These are phyloP conservation scores for Astur gentilis DNA, from an alignment of 2,113 vertebrate species.

Conservation along the genomic window DNA sequence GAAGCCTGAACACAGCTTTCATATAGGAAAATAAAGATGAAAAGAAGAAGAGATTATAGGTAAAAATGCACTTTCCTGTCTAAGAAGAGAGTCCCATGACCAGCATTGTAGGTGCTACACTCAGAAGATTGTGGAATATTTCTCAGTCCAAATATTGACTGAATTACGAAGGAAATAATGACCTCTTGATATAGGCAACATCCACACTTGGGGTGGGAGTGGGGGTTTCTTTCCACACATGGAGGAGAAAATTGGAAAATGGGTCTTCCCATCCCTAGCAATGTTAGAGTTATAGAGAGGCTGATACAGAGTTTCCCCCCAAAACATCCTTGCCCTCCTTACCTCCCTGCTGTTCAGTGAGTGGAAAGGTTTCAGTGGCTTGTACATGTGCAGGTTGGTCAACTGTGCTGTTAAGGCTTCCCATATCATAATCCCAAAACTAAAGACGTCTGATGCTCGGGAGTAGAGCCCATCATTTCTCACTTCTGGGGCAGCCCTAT, in stretches of 20 bases:
- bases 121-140: background rate
- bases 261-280: background rate
- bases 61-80: background rate
- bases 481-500: background rate
- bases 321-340: background rate
- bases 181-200: background rate
- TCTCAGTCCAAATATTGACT: background rate
- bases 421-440: background rate
- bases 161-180: background rate
- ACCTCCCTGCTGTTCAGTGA: background rate
- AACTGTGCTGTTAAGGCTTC: background rate
- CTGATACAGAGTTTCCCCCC: background rate
- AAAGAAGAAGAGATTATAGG: background rate
- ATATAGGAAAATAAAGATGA: background rate
- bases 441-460: background rate
- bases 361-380: background rate
- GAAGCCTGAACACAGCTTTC: background rate
- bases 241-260: background rate
- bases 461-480: background rate
- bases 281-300: background rate
- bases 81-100: background rate
- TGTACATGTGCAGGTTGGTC: background rate
- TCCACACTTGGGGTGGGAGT: background rate
- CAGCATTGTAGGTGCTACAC: background rate
- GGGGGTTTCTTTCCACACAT: background rate